Percentiles rank a stretch among this genome's conserved stretches.
phyloP scores from a whole-genome alignment of 2,888 invertebrate species.

The Uropetala carovei region DNA sequence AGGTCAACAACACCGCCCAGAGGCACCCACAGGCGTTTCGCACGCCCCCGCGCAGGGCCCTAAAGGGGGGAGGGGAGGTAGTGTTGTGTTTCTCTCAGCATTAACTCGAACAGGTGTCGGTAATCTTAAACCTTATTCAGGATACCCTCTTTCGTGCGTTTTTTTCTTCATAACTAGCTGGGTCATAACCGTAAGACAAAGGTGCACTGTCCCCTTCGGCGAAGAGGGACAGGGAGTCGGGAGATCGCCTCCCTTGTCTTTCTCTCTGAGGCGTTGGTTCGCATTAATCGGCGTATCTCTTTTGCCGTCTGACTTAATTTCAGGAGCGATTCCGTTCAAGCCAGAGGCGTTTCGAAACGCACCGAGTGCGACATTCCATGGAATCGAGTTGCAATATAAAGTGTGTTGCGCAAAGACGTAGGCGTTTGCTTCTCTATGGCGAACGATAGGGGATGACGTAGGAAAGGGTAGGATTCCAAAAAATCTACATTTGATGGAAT shows the following conservation, averaged over 20 bases:
- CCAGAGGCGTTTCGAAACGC: background rate
- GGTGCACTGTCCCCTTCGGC: background rate
- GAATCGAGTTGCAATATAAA: background rate
- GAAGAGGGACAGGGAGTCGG: background rate
- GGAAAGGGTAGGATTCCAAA: background rate
- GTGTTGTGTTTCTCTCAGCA: conserved; percentile 42
- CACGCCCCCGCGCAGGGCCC: background rate
- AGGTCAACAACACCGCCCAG: conserved; percentile 50
- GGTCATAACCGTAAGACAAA: background rate
- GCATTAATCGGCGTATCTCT: background rate
- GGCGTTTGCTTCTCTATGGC: background rate
- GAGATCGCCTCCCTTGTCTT: background rate
- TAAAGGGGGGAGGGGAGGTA: background rate
- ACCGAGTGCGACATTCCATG: too few species aligned
- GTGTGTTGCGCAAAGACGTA: background rate
- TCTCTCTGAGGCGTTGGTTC: background rate
- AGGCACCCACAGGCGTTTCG: conserved; percentile 6
- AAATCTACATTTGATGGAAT: too few species aligned
- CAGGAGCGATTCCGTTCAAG: background rate
- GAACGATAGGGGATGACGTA: background rate
- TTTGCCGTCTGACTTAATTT: background rate
- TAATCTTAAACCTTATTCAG: conserved; percentile 29
- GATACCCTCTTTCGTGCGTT: background rate
- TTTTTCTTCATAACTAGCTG: background rate
- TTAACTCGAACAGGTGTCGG: conserved; percentile 54